Percentiles rank a stretch among this genome's conserved stretches.
These are phyloP conservation scores for Cantharis lateralis DNA, from an alignment of 2,888 invertebrate species.

Conservation along the genomic window DNA sequence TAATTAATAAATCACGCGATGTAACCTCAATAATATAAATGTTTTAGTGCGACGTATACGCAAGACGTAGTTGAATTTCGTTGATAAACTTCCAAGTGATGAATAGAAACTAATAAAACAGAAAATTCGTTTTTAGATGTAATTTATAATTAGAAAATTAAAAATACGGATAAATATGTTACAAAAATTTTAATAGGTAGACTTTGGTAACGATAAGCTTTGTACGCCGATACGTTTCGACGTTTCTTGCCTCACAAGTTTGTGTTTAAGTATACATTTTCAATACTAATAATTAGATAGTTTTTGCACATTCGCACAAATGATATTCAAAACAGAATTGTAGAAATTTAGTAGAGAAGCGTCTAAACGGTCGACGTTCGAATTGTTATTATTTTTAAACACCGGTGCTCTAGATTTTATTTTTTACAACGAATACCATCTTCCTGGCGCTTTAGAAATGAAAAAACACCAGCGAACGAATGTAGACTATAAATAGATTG, in stretches of 20 bases:
- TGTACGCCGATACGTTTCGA: constrained; percentile 46
- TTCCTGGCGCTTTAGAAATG: constrained; percentile 37
- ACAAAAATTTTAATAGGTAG: constrained; percentile 16
- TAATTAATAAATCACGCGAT: constrained; percentile 25
- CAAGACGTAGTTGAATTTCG: constrained; percentile 40
- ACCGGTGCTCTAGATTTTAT: constrained; percentile 52
- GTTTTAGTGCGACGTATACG: constrained; percentile 51
- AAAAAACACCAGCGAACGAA: constrained; percentile 38
- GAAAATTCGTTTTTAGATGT: constrained; percentile 16
- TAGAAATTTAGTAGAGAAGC: constrained; percentile 17
- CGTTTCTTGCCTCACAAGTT: constrained; percentile 23
- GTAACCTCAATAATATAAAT: constrained; percentile 40
- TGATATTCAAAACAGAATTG: constrained; percentile 24
- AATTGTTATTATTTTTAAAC: constrained; percentile 40
- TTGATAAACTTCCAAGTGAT: constrained; percentile 34
- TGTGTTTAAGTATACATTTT: constrained; percentile 23
- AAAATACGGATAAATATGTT: constrained; percentile 16
- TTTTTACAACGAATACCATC: constrained; percentile 44
- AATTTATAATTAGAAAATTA: constrained; percentile 15
- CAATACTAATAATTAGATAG: constrained; percentile 25
- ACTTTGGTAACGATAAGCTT: constrained; percentile 31
- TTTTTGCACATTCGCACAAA: constrained; percentile 40
- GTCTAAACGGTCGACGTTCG: constrained; percentile 46
- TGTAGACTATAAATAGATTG: constrained; percentile 25
- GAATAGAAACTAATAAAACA: constrained; percentile 34